Conservation (phyloP, 1,140 invertebrate species). For the Dendrolimus kikuchii region DNA sequence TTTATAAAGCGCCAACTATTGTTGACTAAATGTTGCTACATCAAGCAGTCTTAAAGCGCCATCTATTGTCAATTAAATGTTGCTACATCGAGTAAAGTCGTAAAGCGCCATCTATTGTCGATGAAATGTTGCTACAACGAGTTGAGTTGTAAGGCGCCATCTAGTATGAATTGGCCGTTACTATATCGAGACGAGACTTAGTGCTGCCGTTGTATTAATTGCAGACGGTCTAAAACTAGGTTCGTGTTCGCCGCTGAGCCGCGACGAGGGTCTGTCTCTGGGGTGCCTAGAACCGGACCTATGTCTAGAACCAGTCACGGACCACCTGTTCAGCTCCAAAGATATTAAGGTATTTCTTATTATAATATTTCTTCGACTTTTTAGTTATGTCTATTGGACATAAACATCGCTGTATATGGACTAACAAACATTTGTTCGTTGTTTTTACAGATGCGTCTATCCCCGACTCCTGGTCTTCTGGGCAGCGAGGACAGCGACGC, state of each 20-base stretch:
- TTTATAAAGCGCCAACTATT: too few species aligned
- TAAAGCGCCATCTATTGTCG: too few species aligned
- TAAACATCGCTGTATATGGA: too few species aligned
- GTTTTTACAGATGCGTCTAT: conserved; percentile 48
- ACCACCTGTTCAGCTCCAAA: conserved; percentile 50
- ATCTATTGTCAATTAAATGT: too few species aligned
- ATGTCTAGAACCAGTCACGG: conserved; percentile 44
- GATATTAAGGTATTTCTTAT: conserved; percentile 46
- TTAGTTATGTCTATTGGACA: conserved; percentile 1
- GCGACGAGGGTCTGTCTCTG: conserved; percentile 44
- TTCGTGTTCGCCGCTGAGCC: conserved; percentile 53
- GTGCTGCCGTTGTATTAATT: conserved; percentile 4
- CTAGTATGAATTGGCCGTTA: too few species aligned
- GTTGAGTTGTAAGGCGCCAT: too few species aligned
- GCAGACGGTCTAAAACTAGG: conserved; percentile 53
- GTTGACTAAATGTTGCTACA: too few species aligned
- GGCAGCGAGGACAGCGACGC: conserved; percentile 37
- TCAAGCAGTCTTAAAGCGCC: too few species aligned
- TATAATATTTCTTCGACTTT: conserved; percentile 3
- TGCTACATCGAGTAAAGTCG: too few species aligned
- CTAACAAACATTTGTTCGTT: too few species aligned
- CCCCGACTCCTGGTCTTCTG: conserved; percentile 48
- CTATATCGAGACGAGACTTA: too few species aligned
- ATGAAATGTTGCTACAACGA: too few species aligned
- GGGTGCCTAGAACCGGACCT: conserved; percentile 50